Conservation (phyloP, 2,888 invertebrate species). For the Ectemnius lituratus region DNA sequence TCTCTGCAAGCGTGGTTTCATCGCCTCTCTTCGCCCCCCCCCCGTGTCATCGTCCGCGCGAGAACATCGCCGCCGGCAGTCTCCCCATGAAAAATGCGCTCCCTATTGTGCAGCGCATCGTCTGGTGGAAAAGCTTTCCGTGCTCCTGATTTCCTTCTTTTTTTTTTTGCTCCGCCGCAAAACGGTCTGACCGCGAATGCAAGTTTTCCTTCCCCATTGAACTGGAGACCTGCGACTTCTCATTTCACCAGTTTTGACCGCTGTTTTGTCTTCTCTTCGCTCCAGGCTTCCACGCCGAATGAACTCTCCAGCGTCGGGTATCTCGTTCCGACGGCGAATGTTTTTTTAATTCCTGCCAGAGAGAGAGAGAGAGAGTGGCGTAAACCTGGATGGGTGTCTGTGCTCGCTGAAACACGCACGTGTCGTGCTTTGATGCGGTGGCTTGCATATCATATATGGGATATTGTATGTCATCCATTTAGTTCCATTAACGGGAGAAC, state of each 20-base stretch:
- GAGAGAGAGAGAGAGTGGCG: not conserved
- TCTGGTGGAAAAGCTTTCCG: not conserved
- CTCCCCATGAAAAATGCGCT: conserved; percentile 1
- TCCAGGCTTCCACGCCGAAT: not conserved
- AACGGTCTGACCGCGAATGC: not conserved
- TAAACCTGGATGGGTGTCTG: too few relatives aligned
- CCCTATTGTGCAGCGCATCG: not conserved
- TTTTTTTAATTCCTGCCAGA: not conserved
- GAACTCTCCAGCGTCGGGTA: not conserved
- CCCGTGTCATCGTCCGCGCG: conserved; percentile 19
- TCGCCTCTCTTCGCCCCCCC: conserved; percentile 38
- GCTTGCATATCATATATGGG: not conserved
- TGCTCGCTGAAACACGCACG: not conserved
- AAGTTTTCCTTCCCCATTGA: not conserved
- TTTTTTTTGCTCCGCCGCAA: not conserved
- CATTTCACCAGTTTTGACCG: not conserved
- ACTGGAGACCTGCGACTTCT: not conserved
- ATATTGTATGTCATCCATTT: not conserved
- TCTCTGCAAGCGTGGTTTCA: conserved; percentile 49
- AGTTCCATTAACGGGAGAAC: not conserved
- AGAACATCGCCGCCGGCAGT: not conserved
- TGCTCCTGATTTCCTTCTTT: not conserved
- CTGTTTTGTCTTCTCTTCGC: not conserved
- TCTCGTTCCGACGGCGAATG: not conserved
- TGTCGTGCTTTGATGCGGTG: not conserved